Percentiles rank a stretch among this genome's conserved stretches.
Conservation (phyloP, 1,140 invertebrate species). For the Phocides pigmalion region DNA sequence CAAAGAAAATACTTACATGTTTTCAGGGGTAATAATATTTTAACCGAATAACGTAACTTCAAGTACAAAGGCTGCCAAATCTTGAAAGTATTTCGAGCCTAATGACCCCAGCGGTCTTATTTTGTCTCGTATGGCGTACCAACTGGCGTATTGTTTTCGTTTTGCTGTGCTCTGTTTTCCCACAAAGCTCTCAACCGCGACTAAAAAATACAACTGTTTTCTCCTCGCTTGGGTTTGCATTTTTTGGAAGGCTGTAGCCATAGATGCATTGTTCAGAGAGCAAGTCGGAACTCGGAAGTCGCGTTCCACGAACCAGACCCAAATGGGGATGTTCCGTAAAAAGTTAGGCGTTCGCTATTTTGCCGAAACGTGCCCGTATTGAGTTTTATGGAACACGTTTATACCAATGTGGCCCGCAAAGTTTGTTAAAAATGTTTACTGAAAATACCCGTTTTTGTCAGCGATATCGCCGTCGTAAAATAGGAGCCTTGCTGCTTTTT, state of each 20-base stretch:
- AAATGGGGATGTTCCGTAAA: conserved; percentile 19
- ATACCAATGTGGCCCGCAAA: conserved; percentile 13
- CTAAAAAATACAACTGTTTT: conserved; percentile 17
- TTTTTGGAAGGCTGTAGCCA: conserved; percentile 12
- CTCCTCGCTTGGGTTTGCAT: background rate
- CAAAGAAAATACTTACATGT: no score
- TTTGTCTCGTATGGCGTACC: conserved; percentile 11
- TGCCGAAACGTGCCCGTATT: conserved; percentile 9
- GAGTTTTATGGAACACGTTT: conserved; percentile 24
- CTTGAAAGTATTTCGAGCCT: background rate
- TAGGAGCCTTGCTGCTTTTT: conserved; percentile 3
- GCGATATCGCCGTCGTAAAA: conserved; percentile 8
- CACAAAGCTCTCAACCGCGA: conserved; percentile 3
- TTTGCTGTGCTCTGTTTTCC: background rate
- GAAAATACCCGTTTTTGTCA: conserved; percentile 12
- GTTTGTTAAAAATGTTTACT: conserved; percentile 26
- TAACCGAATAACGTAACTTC: no score
- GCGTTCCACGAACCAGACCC: background rate
- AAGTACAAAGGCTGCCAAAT: background rate
- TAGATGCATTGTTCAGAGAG: conserved; percentile 15
- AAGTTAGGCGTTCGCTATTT: conserved; percentile 10
- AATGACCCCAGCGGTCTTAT: background rate
- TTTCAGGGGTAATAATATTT: no score
- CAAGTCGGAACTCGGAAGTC: background rate
- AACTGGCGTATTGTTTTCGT: background rate